These are phyloP conservation scores for Trichomycterus rosablanca DNA, from an alignment of 2,113 vertebrate genomes.

Conservation along the genomic window DNA sequence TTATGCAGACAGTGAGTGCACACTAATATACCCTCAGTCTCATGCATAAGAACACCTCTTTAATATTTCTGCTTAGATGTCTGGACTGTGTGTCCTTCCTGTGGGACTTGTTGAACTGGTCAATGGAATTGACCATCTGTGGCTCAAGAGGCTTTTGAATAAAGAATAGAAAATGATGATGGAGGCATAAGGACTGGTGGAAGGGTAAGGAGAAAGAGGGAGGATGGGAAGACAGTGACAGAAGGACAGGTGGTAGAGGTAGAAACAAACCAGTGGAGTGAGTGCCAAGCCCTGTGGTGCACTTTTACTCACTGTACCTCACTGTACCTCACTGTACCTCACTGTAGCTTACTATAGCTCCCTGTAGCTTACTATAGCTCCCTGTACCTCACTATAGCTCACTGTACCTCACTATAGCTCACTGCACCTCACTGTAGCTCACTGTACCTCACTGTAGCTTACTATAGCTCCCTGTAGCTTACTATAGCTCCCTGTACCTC, in stretches of 20 bases:
- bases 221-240: constrained; percentile 17
- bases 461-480: too few relatives aligned
- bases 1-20: neutral
- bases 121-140: constrained; percentile 36
- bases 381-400: too few relatives aligned
- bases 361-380: too few relatives aligned
- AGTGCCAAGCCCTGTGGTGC: constrained; percentile 15
- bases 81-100: constrained; percentile 20
- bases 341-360: neutral
- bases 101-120: constrained; percentile 41
- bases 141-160: constrained; percentile 28
- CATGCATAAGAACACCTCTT: constrained; percentile 7
- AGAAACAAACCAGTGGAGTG: constrained; percentile 1
- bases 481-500: too few relatives aligned
- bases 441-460: too few relatives aligned
- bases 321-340: neutral
- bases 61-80: constrained; percentile 24
- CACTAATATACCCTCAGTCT: neutral
- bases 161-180: constrained; percentile 8
- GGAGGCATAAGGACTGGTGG: neutral
- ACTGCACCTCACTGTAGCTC: too few relatives aligned
- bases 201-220: constrained; percentile 5
- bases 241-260: constrained; percentile 34
- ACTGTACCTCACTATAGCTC: too few relatives aligned
- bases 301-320: neutral